These are phyloP conservation scores for Aegypius monachus DNA, from an alignment of 2,113 vertebrate species.

Conservation along the genomic window DNA sequence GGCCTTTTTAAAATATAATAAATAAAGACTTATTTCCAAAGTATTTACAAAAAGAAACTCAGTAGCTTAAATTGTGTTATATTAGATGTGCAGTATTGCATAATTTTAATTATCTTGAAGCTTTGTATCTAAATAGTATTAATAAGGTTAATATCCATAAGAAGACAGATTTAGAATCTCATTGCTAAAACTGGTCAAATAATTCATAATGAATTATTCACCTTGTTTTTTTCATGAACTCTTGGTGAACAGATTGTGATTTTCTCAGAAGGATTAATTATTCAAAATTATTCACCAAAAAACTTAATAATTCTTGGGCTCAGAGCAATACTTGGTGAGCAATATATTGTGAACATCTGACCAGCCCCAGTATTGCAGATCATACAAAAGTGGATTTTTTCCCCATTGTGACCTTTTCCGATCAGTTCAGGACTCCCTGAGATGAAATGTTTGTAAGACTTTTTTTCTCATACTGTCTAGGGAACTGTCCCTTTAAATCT, in stretches of 20 bases:
- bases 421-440: not conserved
- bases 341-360: slow-evolving; percentile 56
- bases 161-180: slow-evolving; percentile 63
- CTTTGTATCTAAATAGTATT: slow-evolving; percentile 15
- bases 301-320: slow-evolving; percentile 55
- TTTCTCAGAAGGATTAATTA: slow-evolving; percentile 67
- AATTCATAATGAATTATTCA: slow-evolving; percentile 70
- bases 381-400: not conserved
- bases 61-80: not conserved
- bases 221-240: slow-evolving; percentile 64
- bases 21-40: not conserved
- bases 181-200: slow-evolving; percentile 66
- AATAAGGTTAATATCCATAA: slow-evolving; percentile 48
- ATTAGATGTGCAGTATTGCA: not conserved
- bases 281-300: slow-evolving; percentile 68
- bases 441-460: not conserved
- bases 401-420: not conserved
- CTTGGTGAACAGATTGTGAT: slow-evolving; percentile 65
- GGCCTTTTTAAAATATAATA: not conserved
- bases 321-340: slow-evolving; percentile 32
- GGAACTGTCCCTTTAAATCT: not conserved
- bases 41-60: not conserved
- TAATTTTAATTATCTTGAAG: slow-evolving; percentile 2
- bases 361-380: not conserved
- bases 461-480: not conserved